Evolutionary conservation across 2,888 invertebrate species (phyloP), one percentile per base, ranked within the genome.

Genomic region (Sinhomidia bicolor): DNA sequence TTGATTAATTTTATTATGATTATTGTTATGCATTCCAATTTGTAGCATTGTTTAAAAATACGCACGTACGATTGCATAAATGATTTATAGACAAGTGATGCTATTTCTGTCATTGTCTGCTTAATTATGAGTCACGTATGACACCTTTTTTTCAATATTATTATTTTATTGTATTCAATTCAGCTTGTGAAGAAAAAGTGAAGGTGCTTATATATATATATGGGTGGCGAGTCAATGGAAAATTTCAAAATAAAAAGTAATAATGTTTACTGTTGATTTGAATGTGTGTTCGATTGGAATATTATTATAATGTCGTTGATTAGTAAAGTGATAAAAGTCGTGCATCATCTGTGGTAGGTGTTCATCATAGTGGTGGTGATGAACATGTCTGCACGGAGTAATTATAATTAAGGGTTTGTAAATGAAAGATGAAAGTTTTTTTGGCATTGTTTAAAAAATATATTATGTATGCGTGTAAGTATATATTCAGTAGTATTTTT

Each of bases 61-160:
- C 78, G n/a, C 7, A 26, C 51, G 17, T 78, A 54, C 32, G 78
- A 32, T 47, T 51, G 47, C 3, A 68, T 6, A n/a, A 12, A 79
- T n/a, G 57, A 51, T 57, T 20, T 23, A 20, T 23, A 14, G 5
- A 17, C 60, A 60, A n/a, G 47, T 65, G 26, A 12, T 81, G 51
- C 29, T 65, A 29, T 65, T 65, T 47, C 81, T 44, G 36, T 81
- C 65, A 65, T 81, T 79, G 76, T 76, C 65, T 78, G 14, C 54
- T 44, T 86, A 86, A 86, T 86, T 80, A 86, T 86, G 65, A 86
- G 80, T 80, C 80, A 80, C 57, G 80, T 86, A 51, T 47, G 65
- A 23, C 51, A 65, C 81, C 36, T 32, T 54, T 32, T 78, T 51
- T 5, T 78, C n/a, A n/a, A n/a, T n/a, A n/a, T n/a, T n/a, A n/a